Evolutionary conservation across 2,797 vertebrate species (phyloP).

Genomic region (Myotis vivesi): DNA sequence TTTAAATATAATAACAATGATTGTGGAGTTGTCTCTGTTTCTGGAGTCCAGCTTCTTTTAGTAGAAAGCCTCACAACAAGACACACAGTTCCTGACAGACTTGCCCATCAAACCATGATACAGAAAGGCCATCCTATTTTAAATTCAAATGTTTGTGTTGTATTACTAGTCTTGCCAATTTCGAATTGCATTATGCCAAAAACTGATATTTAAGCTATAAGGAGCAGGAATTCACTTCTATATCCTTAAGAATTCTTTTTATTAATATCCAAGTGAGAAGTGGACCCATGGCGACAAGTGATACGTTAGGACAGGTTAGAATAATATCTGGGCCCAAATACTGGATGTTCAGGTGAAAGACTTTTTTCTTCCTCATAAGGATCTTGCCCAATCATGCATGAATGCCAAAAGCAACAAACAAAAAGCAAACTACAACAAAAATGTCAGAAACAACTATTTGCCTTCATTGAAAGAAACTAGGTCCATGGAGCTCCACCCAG

Average conservation of each 20-base stretch:
- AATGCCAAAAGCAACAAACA: not conserved
- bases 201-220: not conserved
- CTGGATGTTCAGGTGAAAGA: not conserved
- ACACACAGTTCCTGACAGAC: not conserved
- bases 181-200: not conserved
- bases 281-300: not conserved
- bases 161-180: not conserved
- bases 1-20: not conserved
- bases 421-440: not conserved
- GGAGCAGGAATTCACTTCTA: not conserved
- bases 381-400: not conserved
- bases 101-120: not conserved
- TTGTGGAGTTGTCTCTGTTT: not conserved
- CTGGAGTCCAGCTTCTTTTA: not conserved
- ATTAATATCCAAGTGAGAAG: not conserved
- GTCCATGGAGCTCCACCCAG: not conserved
- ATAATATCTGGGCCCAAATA: constrained; percentile 11
- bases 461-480: not conserved
- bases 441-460: not conserved
- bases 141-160: constrained; percentile 4
- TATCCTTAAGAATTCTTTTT: not conserved
- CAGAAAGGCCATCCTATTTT: constrained; percentile 3
- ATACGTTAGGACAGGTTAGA: not conserved
- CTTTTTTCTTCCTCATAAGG: not conserved
- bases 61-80: not conserved